These are phyloP conservation scores for Drosophila neonasuta DNA, from an alignment of 2,888 invertebrate genomes.

Conservation along the genomic window DNA sequence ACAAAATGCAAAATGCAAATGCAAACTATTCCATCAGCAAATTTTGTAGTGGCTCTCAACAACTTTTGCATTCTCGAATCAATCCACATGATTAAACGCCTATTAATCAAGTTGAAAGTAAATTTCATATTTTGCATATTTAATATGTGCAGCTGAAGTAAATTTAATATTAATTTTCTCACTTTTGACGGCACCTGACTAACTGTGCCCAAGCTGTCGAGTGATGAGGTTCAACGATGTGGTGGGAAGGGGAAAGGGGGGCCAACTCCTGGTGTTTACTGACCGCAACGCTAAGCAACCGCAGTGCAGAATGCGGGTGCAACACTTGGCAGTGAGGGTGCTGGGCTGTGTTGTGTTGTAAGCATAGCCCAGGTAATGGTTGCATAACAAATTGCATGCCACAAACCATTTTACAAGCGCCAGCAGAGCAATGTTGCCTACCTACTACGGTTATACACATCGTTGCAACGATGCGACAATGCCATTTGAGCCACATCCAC, in stretches of 20 bases:
- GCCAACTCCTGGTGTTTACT: slow-evolving; percentile 26
- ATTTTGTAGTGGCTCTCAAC: neutral
- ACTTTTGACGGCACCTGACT: slow-evolving; percentile 22
- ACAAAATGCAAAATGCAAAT: neutral
- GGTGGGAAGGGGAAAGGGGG: slow-evolving; percentile 1
- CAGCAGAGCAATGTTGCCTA: slow-evolving; percentile 60
- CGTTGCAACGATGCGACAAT: slow-evolving; percentile 46
- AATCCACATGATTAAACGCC: neutral
- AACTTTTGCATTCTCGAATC: neutral
- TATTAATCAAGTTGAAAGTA: neutral
- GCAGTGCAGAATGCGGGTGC: slow-evolving; percentile 53
- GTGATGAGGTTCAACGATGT: neutral
- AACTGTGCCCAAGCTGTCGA: slow-evolving; percentile 15
- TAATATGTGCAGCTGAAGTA: neutral
- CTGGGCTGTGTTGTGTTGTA: neutral
- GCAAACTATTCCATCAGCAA: neutral
- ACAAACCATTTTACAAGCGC: slow-evolving; percentile 65
- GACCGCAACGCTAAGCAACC: slow-evolving; percentile 69
- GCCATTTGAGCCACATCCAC: slow-evolving; percentile 18
- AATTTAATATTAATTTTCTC: slow-evolving; percentile 21
- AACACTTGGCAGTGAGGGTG: slow-evolving; percentile 23
- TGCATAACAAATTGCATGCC: slow-evolving; percentile 76
- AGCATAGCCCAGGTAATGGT: slow-evolving; percentile 26
- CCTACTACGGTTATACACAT: slow-evolving; percentile 4
- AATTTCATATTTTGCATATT: neutral